phyloP scores from a whole-genome alignment of 2,113 vertebrate species.

The Zingel zingel region DNA sequence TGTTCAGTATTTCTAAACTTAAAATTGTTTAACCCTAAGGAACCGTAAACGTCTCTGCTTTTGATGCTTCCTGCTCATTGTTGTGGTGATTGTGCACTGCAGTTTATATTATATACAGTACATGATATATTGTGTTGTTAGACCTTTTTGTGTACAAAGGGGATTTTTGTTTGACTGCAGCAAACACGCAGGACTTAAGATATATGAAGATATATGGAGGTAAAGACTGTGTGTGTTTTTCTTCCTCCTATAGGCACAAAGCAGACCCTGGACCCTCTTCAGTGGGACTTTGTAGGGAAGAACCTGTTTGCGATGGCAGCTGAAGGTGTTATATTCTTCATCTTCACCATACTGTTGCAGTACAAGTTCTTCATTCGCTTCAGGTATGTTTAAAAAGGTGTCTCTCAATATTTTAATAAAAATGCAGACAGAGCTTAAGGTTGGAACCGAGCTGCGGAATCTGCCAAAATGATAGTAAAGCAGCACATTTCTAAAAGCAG shows the following conservation, averaged over 20 bases:
- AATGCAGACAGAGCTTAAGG: not conserved
- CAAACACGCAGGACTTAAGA: not conserved
- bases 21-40: not conserved
- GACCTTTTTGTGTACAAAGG: not conserved
- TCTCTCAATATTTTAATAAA: not conserved
- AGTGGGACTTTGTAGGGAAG: conserved; percentile 87
- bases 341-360: conserved; percentile 86
- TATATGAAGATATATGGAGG: not conserved
- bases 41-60: not conserved
- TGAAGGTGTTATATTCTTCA: conserved; percentile 85
- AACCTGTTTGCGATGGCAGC: conserved; percentile 87
- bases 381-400: conserved; percentile 61
- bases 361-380: conserved; percentile 85
- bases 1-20: not conserved
- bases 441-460: not conserved
- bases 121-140: not conserved
- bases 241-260: conserved; percentile 75
- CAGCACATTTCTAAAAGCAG: not conserved
- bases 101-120: not conserved
- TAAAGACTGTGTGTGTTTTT: not conserved
- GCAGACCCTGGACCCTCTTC: conserved; percentile 79
- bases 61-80: not conserved
- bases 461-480: not conserved
- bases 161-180: not conserved
- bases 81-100: not conserved